Conservation (phyloP, 1,140 invertebrate genomes). For the Leptinotarsa lineolata region DNA sequence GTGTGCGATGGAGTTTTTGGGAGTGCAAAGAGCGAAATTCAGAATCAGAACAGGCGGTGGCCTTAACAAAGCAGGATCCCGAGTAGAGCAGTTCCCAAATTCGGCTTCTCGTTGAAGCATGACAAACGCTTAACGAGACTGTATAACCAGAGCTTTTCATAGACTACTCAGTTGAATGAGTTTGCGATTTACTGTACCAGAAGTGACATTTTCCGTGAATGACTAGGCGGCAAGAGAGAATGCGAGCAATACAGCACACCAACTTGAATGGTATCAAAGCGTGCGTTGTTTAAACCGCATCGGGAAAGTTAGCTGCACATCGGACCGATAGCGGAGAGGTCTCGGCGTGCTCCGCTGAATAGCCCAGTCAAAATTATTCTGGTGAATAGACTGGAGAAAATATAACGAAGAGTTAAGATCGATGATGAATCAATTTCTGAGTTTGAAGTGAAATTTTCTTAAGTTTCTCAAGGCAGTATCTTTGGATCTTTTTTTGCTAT, state of each 20-base stretch:
- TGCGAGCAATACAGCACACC: slow-evolving; percentile 28
- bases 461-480: too few relatives aligned
- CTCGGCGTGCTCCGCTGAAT: neutral
- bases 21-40: neutral
- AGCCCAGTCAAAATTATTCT: neutral
- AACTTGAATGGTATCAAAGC: slow-evolving; percentile 45
- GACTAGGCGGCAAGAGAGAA: slow-evolving; percentile 36
- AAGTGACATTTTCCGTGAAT: slow-evolving; percentile 31
- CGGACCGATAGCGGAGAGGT: slow-evolving; percentile 33
- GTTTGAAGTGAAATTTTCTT: too few relatives aligned
- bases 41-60: slow-evolving; percentile 1
- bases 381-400: too few relatives aligned
- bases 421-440: too few relatives aligned
- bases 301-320: slow-evolving; percentile 47
- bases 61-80: slow-evolving; percentile 3
- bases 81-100: slow-evolving; percentile 32
- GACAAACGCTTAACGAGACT: slow-evolving; percentile 41
- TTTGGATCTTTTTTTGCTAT: too few relatives aligned
- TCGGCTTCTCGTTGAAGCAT: slow-evolving; percentile 38
- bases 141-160: slow-evolving; percentile 36
- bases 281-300: slow-evolving; percentile 48
- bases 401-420: too few relatives aligned
- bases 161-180: slow-evolving; percentile 36
- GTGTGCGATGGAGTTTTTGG: neutral
- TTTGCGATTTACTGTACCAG: slow-evolving; percentile 40